phyloP scores from a whole-genome alignment of 2,113 vertebrate species.

The Anser brachyrhynchus region DNA sequence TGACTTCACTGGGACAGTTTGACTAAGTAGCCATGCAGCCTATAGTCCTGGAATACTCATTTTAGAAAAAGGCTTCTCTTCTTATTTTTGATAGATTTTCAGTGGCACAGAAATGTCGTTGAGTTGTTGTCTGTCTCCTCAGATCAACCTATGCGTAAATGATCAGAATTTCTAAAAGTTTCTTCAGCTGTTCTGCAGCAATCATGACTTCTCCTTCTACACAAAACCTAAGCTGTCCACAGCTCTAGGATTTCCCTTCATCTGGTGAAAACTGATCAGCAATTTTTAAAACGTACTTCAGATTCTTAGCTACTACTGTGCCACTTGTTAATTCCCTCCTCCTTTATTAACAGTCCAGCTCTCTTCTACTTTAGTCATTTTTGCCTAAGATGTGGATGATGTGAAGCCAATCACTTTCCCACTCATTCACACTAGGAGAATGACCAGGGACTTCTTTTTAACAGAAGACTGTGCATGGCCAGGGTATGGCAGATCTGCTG shows the following conservation, averaged over 20 bases:
- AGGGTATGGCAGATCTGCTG: constrained; percentile 35
- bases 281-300: neutral
- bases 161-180: neutral
- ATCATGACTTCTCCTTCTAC: neutral
- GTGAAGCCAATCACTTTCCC: neutral
- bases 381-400: neutral
- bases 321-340: constrained; percentile 2
- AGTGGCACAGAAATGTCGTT: neutral
- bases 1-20: neutral
- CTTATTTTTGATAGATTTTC: neutral
- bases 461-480: neutral
- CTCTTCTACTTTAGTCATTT: neutral
- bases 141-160: neutral
- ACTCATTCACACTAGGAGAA: neutral
- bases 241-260: neutral
- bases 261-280: neutral
- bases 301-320: neutral
- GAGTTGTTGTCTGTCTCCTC: neutral
- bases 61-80: neutral
- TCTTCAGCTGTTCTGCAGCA: neutral
- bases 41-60: fast-evolving
- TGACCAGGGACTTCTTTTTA: constrained; percentile 34
- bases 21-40: neutral
- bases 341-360: neutral
- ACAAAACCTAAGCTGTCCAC: neutral